A percentile compares a stretch with the other conserved stretches of the same genome.
phyloP scores from a whole-genome alignment of 2,888 invertebrate genomes.

The Clanis bilineata region DNA sequence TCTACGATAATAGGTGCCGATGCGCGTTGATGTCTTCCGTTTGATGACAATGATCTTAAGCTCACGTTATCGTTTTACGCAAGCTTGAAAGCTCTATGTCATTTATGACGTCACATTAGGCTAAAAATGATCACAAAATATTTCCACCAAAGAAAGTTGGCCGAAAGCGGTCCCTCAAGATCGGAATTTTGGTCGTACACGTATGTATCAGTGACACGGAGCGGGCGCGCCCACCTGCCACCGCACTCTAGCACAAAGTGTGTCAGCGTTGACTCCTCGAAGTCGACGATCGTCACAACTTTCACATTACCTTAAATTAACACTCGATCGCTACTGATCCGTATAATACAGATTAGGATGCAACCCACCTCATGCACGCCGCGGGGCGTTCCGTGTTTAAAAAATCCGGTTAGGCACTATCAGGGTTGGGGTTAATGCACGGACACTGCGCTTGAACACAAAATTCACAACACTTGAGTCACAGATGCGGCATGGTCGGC shows the following conservation, averaged over 20 bases:
- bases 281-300: conserved; percentile 72
- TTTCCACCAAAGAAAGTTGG: conserved; percentile 70
- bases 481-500: conserved; percentile 72
- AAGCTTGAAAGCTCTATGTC: not conserved
- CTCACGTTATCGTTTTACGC: conserved; percentile 9
- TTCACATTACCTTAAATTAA: conserved; percentile 80
- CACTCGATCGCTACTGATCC: conserved; percentile 53
- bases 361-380: conserved; percentile 68
- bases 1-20: conserved; percentile 24
- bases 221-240: conserved; percentile 75
- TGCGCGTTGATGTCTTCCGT: conserved; percentile 78
- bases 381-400: conserved; percentile 64
- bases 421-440: conserved; percentile 78
- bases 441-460: conserved; percentile 74
- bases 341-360: conserved; percentile 41
- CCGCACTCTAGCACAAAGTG: conserved; percentile 79
- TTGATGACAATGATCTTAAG: conserved; percentile 36
- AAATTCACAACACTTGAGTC: conserved; percentile 75
- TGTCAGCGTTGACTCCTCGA: conserved; percentile 76
- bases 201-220: conserved; percentile 65
- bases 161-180: conserved; percentile 72
- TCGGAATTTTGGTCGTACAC: conserved; percentile 75
- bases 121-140: conserved; percentile 24
- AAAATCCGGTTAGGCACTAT: conserved; percentile 79
- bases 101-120: not conserved